Conservation (phyloP, 2,113 vertebrate genomes). For the Lipotes vexillifer region DNA sequence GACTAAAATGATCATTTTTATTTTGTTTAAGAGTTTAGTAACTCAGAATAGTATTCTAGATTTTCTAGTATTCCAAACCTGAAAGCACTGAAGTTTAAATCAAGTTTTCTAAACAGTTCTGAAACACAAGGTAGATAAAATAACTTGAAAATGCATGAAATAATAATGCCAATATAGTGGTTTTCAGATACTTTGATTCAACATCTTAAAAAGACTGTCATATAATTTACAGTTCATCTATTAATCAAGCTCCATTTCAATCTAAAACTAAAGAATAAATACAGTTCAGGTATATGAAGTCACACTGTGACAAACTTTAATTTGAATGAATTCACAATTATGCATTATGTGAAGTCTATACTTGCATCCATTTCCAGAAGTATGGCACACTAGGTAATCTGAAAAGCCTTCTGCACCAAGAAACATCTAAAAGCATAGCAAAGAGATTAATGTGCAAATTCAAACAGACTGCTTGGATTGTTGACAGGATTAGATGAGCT, state of each 20-base stretch:
- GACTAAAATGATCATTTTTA: background rate
- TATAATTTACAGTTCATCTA: background rate
- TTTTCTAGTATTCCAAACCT: constrained; percentile 19
- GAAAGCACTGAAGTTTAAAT: constrained; percentile 2
- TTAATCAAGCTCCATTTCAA: background rate
- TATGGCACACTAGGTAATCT: background rate
- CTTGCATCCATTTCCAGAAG: background rate
- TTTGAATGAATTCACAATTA: background rate
- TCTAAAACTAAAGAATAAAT: constrained; percentile 1
- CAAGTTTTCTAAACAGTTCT: background rate
- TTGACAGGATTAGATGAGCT: background rate
- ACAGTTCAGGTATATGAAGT: background rate
- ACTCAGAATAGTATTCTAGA: background rate
- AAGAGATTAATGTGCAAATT: background rate
- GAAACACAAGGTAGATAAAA: background rate
- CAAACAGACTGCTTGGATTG: background rate
- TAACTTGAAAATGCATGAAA: background rate
- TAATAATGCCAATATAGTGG: background rate
- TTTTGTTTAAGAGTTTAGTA: background rate
- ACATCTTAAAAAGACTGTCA: background rate
- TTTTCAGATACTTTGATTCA: constrained; percentile 12
- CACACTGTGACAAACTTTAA: background rate
- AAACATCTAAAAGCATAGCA: background rate
- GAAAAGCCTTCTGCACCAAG: background rate
- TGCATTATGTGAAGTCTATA: background rate